phyloP scores from a whole-genome alignment of 2,113 vertebrate species.

The Rattus rattus region DNA sequence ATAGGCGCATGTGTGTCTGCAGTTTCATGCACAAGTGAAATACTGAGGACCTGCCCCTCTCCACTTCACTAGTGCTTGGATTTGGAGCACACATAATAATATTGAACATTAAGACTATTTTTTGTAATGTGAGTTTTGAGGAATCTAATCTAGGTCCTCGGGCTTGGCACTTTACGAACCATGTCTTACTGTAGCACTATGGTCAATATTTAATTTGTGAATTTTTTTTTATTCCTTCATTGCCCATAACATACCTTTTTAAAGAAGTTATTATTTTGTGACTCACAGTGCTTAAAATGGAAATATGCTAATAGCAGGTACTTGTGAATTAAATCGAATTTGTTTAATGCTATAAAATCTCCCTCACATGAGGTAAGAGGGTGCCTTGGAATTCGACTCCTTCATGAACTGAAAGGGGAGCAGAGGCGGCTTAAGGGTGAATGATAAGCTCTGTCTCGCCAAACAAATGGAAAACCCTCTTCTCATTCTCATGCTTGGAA shows the following conservation, averaged over 20 bases:
- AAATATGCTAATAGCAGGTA: neutral
- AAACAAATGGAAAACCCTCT: neutral
- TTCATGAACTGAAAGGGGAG: neutral
- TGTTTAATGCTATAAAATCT: neutral
- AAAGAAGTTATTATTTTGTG: neutral
- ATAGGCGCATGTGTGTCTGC: neutral
- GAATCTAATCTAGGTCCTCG: neutral
- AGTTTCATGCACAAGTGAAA: neutral
- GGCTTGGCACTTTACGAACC: neutral
- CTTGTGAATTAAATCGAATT: neutral
- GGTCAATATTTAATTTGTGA: neutral
- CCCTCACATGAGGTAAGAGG: neutral
- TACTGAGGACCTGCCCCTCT: neutral
- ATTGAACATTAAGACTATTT: neutral
- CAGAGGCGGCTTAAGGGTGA: neutral
- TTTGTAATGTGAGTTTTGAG: neutral
- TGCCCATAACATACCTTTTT: neutral
- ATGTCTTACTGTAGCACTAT: neutral
- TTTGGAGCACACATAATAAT: neutral
- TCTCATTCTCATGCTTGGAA: constrained; percentile 13
- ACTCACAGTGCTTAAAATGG: neutral
- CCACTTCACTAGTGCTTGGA: neutral
- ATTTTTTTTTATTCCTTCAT: neutral
- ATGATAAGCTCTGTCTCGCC: neutral
- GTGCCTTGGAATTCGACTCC: neutral